Evolutionary conservation across 2,797 vertebrate genomes (phyloP).

Genomic region (Eospalax fontanierii): DNA sequence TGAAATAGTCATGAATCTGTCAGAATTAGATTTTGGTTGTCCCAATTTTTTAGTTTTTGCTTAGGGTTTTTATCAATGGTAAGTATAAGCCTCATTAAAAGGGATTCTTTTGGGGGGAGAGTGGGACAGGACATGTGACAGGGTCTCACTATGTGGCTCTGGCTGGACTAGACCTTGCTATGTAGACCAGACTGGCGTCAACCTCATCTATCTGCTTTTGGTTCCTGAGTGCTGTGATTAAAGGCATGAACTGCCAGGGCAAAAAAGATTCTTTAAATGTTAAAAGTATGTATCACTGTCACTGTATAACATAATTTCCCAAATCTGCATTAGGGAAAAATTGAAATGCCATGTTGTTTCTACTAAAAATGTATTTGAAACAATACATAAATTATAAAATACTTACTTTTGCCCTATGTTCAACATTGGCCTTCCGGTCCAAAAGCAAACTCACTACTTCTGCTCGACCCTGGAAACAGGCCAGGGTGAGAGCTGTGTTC

Average conservation of each 20-base stretch:
- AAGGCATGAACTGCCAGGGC: too few species aligned
- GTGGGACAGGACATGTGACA: too few species aligned
- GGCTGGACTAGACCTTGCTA: too few species aligned
- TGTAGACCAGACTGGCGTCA: too few species aligned
- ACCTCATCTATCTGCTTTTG: too few species aligned
- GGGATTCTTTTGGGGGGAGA: not conserved
- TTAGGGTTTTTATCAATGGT: slow-evolving; percentile 54
- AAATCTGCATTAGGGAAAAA: not conserved
- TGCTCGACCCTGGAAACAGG: slow-evolving; percentile 98
- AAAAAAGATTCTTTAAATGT: not conserved
- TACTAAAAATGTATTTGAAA: slow-evolving; percentile 47
- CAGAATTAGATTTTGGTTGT: slow-evolving; percentile 65
- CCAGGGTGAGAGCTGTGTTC: slow-evolving; percentile 98
- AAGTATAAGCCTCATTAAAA: slow-evolving; percentile 48
- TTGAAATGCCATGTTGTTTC: slow-evolving; percentile 61
- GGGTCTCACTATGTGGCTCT: too few species aligned
- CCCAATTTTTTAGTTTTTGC: slow-evolving; percentile 42
- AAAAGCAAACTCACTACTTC: slow-evolving; percentile 99
- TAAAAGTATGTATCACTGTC: not conserved
- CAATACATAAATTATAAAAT: slow-evolving; percentile 52
- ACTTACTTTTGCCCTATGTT: slow-evolving; percentile 98
- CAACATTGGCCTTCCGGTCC: slow-evolving; percentile 99
- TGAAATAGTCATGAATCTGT: slow-evolving; percentile 42
- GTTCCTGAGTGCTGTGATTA: too few species aligned
- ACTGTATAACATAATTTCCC: not conserved